Base-by-base conservation (phyloP, 2,888 invertebrate genomes). In the Epirrhoe tristata region DNA sequence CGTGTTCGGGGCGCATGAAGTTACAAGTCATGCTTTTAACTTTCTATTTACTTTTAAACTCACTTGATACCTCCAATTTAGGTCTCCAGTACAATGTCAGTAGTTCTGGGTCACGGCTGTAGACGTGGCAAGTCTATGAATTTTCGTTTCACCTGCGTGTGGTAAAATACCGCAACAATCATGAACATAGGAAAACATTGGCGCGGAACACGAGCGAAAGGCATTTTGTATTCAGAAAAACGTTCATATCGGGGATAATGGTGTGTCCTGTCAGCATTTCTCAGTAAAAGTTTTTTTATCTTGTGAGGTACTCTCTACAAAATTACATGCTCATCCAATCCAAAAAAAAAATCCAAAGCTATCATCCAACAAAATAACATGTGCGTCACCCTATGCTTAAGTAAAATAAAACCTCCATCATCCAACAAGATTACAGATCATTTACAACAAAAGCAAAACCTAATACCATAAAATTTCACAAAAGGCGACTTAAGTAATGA, bases 401-500 rank as follows among this genome's bases (percentile, higher is more conserved):
- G 14, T 48, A 16, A 48, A 48, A 48, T 48, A 48, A 48, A 48
- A 48, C 6, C 32, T 50, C 67, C 39, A 65, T 66, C 63, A 71
- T 63, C 53, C 61, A 52, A 55, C 62, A 58, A 67, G 63, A 70
- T 67, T 51, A 55, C 57, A 58, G 60, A 54, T 67, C 61, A 57
- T 68, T 69, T 66, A 46, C 67, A 62, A 69, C 64, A 67, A 69
- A 69, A 71, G 54, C 66, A 58, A 70, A 67, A 64, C 52, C 52
- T 70, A 71, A 70, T 73, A 53, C 62, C 66, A 71, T 68, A 61
- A 71, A 70, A 71, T 70, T 72, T 70, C 59, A 63, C 71, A 67
- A 69, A 73, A 73, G 73, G 73, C 71, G 63, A 74, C 70, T 74
- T 74, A 75, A 78, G 75, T 79, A 81, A 81, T 76, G 76, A 77